Evolutionary conservation across 2,113 vertebrate species (phyloP).

Genomic region (Ardeotis arabs): DNA sequence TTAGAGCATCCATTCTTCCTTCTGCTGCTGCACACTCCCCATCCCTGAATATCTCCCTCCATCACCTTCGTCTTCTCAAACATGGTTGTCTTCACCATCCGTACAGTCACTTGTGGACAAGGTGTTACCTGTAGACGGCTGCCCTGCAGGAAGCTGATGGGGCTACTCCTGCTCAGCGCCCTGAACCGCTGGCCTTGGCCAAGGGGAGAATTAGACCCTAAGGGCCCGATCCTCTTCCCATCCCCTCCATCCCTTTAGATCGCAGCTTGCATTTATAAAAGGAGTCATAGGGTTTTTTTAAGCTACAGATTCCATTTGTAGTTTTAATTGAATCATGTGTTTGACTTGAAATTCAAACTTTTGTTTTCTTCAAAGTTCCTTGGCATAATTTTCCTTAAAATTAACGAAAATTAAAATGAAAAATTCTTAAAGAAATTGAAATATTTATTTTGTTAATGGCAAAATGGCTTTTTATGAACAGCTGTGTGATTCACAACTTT

Average conservation of each 20-base stretch:
- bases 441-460: not conserved
- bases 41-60: not conserved
- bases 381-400: not conserved
- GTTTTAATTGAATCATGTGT: not conserved
- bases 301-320: not conserved
- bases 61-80: not conserved
- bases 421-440: not conserved
- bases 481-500: not conserved
- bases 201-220: not conserved
- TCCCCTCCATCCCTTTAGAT: not conserved
- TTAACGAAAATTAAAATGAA: not conserved
- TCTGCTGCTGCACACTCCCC: not conserved
- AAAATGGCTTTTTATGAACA: not conserved
- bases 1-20: not conserved
- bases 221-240: not conserved
- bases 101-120: fast-evolving
- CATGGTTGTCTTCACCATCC: fast-evolving
- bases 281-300: not conserved
- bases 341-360: not conserved
- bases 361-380: not conserved
- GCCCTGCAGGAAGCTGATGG: not conserved
- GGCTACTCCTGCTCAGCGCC: not conserved
- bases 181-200: not conserved
- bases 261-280: not conserved
- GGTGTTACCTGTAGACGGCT: not conserved